Evolutionary conservation across 2,888 invertebrate genomes (phyloP).

Genomic region (Saturnia japonica): DNA sequence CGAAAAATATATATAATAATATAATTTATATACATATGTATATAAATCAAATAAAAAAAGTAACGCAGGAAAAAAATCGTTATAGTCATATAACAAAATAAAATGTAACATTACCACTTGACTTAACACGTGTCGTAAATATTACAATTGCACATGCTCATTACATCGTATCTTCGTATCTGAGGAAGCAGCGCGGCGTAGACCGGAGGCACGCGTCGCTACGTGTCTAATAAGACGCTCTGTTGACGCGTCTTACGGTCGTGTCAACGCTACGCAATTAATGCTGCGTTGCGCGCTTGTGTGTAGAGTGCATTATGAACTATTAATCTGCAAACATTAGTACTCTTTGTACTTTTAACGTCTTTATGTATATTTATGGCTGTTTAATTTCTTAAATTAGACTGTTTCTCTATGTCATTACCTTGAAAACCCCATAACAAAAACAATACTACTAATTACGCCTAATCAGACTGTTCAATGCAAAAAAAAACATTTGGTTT

Average conservation of each 20-base stretch:
- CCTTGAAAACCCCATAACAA: too few species aligned
- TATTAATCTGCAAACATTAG: slow-evolving; percentile 16
- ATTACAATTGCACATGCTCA: slow-evolving; percentile 27
- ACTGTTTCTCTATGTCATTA: too few species aligned
- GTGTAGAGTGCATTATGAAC: slow-evolving; percentile 42
- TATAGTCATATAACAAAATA: background rate
- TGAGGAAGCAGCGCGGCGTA: slow-evolving; percentile 45
- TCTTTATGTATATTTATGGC: too few species aligned
- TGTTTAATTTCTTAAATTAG: too few species aligned
- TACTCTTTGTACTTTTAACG: background rate
- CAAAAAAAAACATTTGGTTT: too few species aligned
- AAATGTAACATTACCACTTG: slow-evolving; percentile 12
- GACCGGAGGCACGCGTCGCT: slow-evolving; percentile 61
- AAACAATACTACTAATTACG: too few species aligned
- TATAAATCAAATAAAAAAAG: background rate
- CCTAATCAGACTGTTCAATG: too few species aligned
- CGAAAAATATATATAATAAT: too few species aligned
- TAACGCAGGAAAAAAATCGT: background rate
- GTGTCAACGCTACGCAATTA: slow-evolving; percentile 61
- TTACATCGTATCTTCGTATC: slow-evolving; percentile 59
- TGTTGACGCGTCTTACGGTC: slow-evolving; percentile 60
- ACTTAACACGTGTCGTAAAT: slow-evolving; percentile 12
- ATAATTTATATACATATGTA: too few species aligned
- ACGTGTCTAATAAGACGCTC: slow-evolving; percentile 75
- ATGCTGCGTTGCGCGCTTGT: slow-evolving; percentile 50